Base-by-base conservation (phyloP, 2,888 invertebrate species). In the Dastarcus helophoroides region DNA sequence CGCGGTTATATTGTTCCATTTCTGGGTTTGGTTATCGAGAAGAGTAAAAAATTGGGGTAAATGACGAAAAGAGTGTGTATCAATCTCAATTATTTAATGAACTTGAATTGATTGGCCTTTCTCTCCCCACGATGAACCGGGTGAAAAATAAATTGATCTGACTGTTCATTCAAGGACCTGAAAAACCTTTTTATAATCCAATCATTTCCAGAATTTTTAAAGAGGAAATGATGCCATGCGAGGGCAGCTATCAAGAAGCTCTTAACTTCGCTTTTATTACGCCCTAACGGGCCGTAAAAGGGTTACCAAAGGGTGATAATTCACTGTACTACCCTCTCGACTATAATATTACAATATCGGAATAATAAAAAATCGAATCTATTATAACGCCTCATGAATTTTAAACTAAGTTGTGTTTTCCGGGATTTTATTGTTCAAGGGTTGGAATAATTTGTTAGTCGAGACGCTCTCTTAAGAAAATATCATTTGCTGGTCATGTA, bases 261-360 rank as follows among this genome's bases (percentile, higher is more conserved):
- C 58, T 60, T 59, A 56, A 57, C 56, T 54, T 52, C 53, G 44
- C 53, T 56, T 60, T 62, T 62, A 63, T 62, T 58, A 54, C 54
- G 57, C 63, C 61, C 63, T 53, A 53, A 61, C 56, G 59, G 60
- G 56, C 53, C 54, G 59, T 62, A 60, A 62, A 63, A 62, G 61
- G 60, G 62, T 62, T 62, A 58, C 55, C 44, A 31, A 43, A 45
- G 51, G 52, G 55, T 56, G 56, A 60, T 60, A 60, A 60, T 59
- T 61, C 55, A 57, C 48, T 48, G 49, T 49, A 51, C 44, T 46
- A 42, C 50, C 47, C 50, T 48, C 47, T 44, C 41, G 46, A 44
- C 48, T 47, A 46, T 44, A 43, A 31, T 35, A 36, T 29, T 32
- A 32, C 30, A 33, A 33, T 36, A 29, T 26, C 34, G 16, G 25